Evolutionary conservation across 2,888 invertebrate species (phyloP).

Genomic region (Perizoma affinitatum): DNA sequence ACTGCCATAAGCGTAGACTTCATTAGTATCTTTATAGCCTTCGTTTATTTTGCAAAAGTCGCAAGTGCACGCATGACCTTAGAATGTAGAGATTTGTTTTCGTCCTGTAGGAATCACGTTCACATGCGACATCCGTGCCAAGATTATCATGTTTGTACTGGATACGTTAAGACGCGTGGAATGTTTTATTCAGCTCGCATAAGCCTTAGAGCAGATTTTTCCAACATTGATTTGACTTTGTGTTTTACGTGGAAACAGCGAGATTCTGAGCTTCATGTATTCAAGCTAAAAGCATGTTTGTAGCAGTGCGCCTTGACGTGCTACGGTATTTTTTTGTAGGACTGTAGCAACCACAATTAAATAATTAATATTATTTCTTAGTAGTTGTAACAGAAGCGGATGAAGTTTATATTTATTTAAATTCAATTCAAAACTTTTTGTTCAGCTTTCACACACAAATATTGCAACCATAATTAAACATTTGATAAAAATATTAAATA

Average conservation of each 20-base stretch:
- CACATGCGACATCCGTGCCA: constrained; percentile 43
- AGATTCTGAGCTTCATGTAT: not conserved
- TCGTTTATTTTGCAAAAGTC: not conserved
- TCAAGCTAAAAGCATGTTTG: too few species aligned
- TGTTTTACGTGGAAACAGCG: constrained; percentile 6
- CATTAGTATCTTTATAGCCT: not conserved
- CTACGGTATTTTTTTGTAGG: too few species aligned
- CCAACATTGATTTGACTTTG: constrained; percentile 34
- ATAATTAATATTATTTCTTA: too few species aligned
- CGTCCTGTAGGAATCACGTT: constrained; percentile 37
- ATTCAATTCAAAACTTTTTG: too few species aligned
- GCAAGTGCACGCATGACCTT: constrained; percentile 19
- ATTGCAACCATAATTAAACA: too few species aligned
- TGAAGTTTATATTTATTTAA: too few species aligned
- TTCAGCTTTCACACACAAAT: too few species aligned
- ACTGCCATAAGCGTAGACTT: too few species aligned
- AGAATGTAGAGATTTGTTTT: constrained; percentile 49
- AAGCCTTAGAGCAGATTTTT: constrained; percentile 42
- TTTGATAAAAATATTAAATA: too few species aligned
- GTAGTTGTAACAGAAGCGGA: too few species aligned
- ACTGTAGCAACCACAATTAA: too few species aligned
- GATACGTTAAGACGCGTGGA: constrained; percentile 40
- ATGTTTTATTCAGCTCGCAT: constrained; percentile 42
- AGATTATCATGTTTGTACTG: constrained; percentile 50
- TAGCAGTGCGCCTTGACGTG: too few species aligned